Base-by-base conservation (phyloP, 2,113 vertebrate genomes). In the Urocolius indicus region DNA sequence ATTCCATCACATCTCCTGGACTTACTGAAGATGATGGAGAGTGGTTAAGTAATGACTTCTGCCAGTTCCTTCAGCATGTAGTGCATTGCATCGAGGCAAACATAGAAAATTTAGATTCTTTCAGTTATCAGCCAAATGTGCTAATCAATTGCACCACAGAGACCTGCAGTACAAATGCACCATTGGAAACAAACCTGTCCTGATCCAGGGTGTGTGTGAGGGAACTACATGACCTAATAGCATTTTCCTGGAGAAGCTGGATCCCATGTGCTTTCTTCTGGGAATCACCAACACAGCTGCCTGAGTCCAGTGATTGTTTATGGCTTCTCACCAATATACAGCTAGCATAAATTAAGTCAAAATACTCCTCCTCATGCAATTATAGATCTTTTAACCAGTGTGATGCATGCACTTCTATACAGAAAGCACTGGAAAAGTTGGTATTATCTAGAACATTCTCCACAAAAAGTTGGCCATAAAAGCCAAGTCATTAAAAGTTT, bases 321-420 rank as follows among this genome's bases (percentile, higher is more conserved):
- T 61, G 77, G 38, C 52, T 84, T 80, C 55, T 88, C 67, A 76
- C 22, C 54, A 67, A 11, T 34, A 66, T 5, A 27, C 8, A 83
- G 32, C 23, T 36, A 52, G 58, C 16, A n/a, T 41, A 54, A 87
- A 91, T 27, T 7, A 72, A 22, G 23, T 48, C 57, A 62, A 68
- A 95, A 87, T 29, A 41, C 30, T 82, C 66, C 77, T 62, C 8
- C 20, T 20, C 18, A 3, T 49, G n/a, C 27, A 61, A 48, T 75
- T 49, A 48, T 54, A 87, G 16, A 34, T 78, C 65, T 81, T 74
- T 58, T 46, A 67, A 80, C 55, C 30, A 27, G 29, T 1, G 1
- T 4, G 4, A 48, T 34, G 55, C 6, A 41, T 52, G 34, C 34
- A 41, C 2, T 63, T 55, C 24, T 51, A n/a, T 0, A 1, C 13